phyloP scores from a whole-genome alignment of 2,888 invertebrate species.

The Drymonia ruficornis region DNA sequence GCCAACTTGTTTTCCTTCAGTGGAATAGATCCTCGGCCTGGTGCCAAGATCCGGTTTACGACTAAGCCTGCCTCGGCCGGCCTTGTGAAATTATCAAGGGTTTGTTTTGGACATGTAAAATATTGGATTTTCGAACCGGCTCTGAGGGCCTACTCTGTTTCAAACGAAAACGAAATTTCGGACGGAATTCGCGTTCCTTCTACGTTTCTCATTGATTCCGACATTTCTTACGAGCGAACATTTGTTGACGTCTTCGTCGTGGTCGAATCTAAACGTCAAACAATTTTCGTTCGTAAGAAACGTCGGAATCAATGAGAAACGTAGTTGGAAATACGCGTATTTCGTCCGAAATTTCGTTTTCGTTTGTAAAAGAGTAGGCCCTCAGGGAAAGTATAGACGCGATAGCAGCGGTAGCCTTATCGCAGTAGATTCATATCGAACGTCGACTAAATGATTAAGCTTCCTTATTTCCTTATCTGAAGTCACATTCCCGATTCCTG shows the following conservation, averaged over 20 bases:
- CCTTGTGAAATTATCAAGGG: constrained; percentile 11
- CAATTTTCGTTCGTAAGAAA: no score
- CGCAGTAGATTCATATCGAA: constrained; percentile 3
- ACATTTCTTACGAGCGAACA: no score
- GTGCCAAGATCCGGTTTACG: constrained; percentile 17
- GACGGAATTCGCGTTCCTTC: no score
- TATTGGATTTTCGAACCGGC: constrained; percentile 3
- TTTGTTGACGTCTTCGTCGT: no score
- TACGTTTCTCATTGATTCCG: no score
- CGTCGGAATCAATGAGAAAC: no score
- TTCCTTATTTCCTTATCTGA: constrained; percentile 6
- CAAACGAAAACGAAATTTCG: no score
- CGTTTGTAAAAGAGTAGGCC: no score
- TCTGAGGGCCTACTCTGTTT: no score
- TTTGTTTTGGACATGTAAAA: constrained; percentile 10
- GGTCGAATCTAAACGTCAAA: no score
- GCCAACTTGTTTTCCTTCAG: constrained; percentile 14
- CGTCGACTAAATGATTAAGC: constrained; percentile 1
- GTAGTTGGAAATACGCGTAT: no score
- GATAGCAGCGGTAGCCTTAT: neutral
- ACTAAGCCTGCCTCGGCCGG: constrained; percentile 7
- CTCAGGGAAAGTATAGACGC: neutral
- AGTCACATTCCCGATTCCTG: constrained; percentile 4
- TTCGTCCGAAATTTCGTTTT: no score
- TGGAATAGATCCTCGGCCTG: constrained; percentile 12